These are phyloP conservation scores for Astur gentilis DNA, from an alignment of 2,113 vertebrate genomes.

Conservation along the genomic window DNA sequence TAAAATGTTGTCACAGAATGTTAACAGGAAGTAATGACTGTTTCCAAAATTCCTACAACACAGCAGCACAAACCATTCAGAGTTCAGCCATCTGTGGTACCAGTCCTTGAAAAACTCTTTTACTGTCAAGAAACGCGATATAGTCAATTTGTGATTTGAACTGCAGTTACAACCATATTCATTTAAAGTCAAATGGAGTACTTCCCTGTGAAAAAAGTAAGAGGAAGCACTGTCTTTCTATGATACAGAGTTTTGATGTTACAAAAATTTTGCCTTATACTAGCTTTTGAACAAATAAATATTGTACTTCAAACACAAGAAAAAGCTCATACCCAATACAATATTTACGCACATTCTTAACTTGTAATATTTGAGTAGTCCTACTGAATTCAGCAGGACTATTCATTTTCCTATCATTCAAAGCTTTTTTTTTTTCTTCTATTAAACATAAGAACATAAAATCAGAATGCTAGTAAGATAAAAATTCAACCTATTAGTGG, in stretches of 20 bases:
- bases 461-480: background rate
- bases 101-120: conserved; percentile 32
- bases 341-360: background rate
- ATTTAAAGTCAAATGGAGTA: conserved; percentile 35
- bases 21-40: conserved; percentile 29
- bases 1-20: background rate
- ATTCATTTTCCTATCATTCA: background rate
- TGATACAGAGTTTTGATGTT: background rate
- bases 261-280: background rate
- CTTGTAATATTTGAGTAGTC: background rate
- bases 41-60: conserved; percentile 12
- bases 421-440: background rate
- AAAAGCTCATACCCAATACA: background rate
- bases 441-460: background rate
- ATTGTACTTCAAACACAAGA: background rate
- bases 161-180: background rate
- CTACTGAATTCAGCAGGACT: background rate
- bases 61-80: background rate
- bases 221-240: background rate
- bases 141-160: conserved; percentile 38
- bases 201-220: background rate
- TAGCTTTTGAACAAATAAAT: background rate
- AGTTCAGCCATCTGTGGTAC: background rate
- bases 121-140: background rate
- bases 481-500: background rate